A percentile compares a stretch with the other conserved stretches of the same genome.
phyloP scores from a whole-genome alignment of 2,888 invertebrate genomes.

The Myopa tessellatipennis region DNA sequence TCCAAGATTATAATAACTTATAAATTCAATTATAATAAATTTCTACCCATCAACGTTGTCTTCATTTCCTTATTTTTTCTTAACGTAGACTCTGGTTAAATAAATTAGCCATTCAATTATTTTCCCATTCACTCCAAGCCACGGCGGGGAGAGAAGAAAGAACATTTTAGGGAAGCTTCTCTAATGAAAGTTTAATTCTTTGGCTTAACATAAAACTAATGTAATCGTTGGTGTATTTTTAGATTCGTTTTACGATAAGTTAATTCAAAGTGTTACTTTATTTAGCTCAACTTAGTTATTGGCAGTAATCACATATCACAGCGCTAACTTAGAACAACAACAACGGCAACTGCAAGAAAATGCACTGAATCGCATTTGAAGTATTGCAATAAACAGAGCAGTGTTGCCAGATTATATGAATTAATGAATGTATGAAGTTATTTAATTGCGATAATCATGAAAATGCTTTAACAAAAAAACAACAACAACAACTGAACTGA shows the following conservation, averaged over 20 bases:
- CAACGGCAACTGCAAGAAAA: background rate
- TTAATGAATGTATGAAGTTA: constrained; percentile 21
- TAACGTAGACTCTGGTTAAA: too few species aligned
- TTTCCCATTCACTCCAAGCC: too few species aligned
- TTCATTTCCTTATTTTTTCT: too few species aligned
- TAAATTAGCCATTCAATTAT: too few species aligned
- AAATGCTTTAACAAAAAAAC: constrained; percentile 13
- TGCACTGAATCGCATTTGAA: background rate
- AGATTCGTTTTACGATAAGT: constrained; percentile 20
- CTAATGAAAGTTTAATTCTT: background rate
- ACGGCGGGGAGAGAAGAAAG: too few species aligned
- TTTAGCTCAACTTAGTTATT: constrained; percentile 24
- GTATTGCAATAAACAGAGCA: constrained; percentile 12
- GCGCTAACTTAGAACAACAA: background rate
- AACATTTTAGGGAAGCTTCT: too few species aligned
- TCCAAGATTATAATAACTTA: too few species aligned
- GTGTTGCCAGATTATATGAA: constrained; percentile 38
- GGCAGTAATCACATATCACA: constrained; percentile 9
- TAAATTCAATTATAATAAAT: too few species aligned
- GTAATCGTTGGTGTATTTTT: constrained; percentile 3
- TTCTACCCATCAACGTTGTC: too few species aligned
- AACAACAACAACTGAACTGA: constrained; percentile 10
- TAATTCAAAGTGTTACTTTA: constrained; percentile 9
- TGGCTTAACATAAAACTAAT: background rate
- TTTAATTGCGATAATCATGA: constrained; percentile 34